Conservation (phyloP, 2,113 vertebrate genomes). For the Sterna hirundo region DNA sequence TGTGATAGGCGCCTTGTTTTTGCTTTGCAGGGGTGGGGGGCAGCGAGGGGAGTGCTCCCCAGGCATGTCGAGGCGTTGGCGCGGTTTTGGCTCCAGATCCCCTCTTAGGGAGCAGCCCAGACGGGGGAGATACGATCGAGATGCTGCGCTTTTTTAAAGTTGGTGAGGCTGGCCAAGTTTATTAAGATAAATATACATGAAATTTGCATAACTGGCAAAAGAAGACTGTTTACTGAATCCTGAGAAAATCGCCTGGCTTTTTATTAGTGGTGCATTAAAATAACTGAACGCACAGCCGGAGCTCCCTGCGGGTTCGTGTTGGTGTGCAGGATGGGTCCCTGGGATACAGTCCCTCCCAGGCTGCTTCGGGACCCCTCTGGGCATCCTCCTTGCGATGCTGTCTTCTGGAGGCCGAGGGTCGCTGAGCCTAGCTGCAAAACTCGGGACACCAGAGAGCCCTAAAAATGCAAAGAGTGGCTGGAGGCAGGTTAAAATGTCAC, state of each 20-base stretch:
- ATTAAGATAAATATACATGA: not conserved
- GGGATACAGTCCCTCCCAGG: not conserved
- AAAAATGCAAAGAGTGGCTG: not conserved
- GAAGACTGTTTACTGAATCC: not conserved
- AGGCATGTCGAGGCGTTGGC: rapidly evolving
- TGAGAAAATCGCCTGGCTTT: not conserved
- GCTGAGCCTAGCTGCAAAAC: not conserved
- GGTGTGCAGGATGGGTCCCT: not conserved
- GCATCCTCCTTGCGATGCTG: not conserved
- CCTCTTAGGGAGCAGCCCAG: rapidly evolving
- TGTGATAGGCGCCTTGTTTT: not conserved
- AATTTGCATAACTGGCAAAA: not conserved
- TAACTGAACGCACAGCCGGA: rapidly evolving
- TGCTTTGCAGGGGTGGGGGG: not conserved
- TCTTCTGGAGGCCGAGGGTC: rapidly evolving
- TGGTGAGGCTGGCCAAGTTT: not conserved
- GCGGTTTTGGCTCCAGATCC: not conserved
- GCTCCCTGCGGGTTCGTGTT: rapidly evolving
- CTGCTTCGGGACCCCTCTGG: not conserved
- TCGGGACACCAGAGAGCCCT: not conserved
- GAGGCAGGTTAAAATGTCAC: not conserved
- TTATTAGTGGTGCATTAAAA: not conserved
- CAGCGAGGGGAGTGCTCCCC: not conserved
- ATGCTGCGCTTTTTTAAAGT: not conserved
- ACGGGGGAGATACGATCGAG: rapidly evolving